These are phyloP conservation scores for Aphaenogaster ashmeadi DNA, from an alignment of 1,140 invertebrate genomes.

Conservation along the genomic window DNA sequence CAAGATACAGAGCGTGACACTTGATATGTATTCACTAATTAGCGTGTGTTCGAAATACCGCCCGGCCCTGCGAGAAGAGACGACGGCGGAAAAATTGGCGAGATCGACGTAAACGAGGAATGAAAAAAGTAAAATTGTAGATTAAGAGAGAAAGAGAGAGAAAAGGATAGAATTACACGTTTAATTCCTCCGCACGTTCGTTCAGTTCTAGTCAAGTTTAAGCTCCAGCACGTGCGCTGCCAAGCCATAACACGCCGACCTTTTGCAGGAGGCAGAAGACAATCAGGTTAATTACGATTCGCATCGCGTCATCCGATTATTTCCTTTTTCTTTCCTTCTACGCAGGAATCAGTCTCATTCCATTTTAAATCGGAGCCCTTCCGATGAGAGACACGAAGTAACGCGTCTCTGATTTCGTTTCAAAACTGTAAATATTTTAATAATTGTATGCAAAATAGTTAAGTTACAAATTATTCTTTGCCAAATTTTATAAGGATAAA, in stretches of 20 bases:
- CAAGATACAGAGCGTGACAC: not conserved
- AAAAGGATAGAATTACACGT: slow-evolving; percentile 56
- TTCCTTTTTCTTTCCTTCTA: slow-evolving; percentile 58
- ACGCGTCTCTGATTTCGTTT: not conserved
- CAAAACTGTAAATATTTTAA: not conserved
- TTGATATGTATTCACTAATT: not conserved
- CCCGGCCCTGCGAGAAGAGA: slow-evolving; percentile 31
- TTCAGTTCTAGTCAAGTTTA: slow-evolving; percentile 81
- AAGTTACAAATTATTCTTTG: not conserved
- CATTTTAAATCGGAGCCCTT: slow-evolving; percentile 51
- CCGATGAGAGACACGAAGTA: slow-evolving; percentile 11
- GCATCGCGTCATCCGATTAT: slow-evolving; percentile 58
- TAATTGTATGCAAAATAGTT: not conserved
- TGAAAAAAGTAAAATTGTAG: slow-evolving; percentile 51
- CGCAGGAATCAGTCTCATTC: slow-evolving; percentile 68
- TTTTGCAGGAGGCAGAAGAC: slow-evolving; percentile 73
- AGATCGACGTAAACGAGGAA: slow-evolving; percentile 57
- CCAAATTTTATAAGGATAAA: not conserved
- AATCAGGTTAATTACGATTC: slow-evolving; percentile 76
- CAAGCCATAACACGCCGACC: slow-evolving; percentile 64
- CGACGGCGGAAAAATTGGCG: slow-evolving; percentile 41
- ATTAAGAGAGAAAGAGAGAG: slow-evolving; percentile 14
- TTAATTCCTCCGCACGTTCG: slow-evolving; percentile 70
- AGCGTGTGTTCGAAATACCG: slow-evolving; percentile 1
- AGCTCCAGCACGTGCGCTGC: slow-evolving; percentile 75